Evolutionary conservation across 2,888 invertebrate species (phyloP).

Genomic region (Epinotia ramella): DNA sequence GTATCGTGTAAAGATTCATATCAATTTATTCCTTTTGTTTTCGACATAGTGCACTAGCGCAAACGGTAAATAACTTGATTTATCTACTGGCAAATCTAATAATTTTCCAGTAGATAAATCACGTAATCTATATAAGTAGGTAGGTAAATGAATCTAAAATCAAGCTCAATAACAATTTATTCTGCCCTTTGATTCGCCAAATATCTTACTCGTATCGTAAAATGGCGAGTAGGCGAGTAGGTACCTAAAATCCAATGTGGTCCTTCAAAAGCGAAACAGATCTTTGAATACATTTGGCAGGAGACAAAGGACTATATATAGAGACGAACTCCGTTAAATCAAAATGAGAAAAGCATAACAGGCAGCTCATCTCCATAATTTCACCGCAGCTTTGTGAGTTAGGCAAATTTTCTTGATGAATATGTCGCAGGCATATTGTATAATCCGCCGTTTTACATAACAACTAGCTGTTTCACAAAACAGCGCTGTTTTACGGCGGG

Average conservation of each 20-base stretch:
- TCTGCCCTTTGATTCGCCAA: neutral
- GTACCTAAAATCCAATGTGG: neutral
- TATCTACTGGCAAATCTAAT: too few relatives aligned
- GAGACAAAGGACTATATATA: constrained; percentile 24
- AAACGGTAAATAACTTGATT: too few relatives aligned
- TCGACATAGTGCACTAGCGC: neutral
- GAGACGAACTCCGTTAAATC: constrained; percentile 17
- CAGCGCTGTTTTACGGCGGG: too few relatives aligned
- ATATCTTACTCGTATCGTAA: constrained; percentile 13
- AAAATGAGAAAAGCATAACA: constrained; percentile 30
- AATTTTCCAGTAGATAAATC: too few relatives aligned
- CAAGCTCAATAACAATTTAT: neutral
- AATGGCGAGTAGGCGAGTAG: neutral
- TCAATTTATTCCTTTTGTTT: neutral
- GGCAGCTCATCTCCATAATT: constrained; percentile 24
- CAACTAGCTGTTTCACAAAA: too few relatives aligned
- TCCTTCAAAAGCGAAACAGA: constrained; percentile 19
- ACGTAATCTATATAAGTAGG: neutral
- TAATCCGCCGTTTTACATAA: too few relatives aligned
- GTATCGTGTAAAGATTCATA: too few relatives aligned
- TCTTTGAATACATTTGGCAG: constrained; percentile 21
- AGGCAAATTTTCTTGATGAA: constrained; percentile 4
- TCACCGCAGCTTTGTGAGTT: neutral
- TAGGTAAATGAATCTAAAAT: neutral
- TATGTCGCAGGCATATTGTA: neutral